Evolutionary conservation across 2,797 vertebrate genomes (phyloP).

Genomic region (Falco cherrug): DNA sequence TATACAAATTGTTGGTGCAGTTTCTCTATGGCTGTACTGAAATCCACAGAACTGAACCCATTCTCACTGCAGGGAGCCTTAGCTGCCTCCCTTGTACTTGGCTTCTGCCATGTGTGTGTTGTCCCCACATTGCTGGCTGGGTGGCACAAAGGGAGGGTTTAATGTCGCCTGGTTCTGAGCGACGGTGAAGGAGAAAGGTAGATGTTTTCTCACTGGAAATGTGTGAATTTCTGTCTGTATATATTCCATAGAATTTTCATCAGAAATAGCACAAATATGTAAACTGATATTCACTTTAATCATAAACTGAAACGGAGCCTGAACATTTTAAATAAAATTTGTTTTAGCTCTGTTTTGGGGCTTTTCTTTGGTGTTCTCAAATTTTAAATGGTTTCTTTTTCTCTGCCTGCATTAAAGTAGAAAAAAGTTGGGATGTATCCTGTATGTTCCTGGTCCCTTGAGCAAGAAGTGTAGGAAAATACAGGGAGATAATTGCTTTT

Average conservation of each 20-base stretch:
- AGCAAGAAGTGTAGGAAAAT: neutral
- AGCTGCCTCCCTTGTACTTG: neutral
- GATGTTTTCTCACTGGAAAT: neutral
- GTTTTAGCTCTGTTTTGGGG: neutral
- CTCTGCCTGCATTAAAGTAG: neutral
- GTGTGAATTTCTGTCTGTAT: neutral
- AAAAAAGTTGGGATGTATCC: neutral
- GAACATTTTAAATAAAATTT: neutral
- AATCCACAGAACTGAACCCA: neutral
- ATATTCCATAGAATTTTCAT: neutral
- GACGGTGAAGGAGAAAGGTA: neutral
- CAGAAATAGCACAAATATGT: neutral
- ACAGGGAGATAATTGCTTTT: neutral
- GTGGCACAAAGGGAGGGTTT: neutral
- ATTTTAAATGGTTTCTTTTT: neutral
- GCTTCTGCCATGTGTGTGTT: neutral
- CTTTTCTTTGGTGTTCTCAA: neutral
- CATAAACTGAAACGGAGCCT: accelerated
- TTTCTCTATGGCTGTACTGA: neutral
- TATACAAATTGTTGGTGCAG: neutral
- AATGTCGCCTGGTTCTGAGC: neutral
- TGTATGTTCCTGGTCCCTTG: neutral
- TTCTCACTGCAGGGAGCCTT: neutral
- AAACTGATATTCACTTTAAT: neutral
- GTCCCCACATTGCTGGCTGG: accelerated